Base-by-base conservation (phyloP, 2,888 invertebrate species). In the Eudemis profundana region DNA sequence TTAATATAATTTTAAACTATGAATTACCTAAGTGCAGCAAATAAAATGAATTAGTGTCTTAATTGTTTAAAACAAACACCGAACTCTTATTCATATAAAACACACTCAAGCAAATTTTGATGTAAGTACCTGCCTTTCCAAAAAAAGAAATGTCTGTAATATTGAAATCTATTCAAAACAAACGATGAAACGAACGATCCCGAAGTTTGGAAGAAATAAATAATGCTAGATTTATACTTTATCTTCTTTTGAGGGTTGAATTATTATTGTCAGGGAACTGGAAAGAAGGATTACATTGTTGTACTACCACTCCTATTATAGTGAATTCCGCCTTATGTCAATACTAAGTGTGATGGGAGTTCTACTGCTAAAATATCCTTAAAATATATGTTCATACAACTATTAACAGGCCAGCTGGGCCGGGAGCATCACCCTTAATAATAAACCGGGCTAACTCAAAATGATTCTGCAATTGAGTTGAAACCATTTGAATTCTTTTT, bases 11-110 rank as follows among this genome's bases (percentile, higher is more conserved):
- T n/a, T n/a, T n/a, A 33, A 33, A 33, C 29, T 56, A 44, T 3
- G 42, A 29, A n/a, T n/a, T n/a, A n/a, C n/a, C n/a, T n/a, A 29
- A 56, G 42, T 42, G 56, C 29, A 56, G 29, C 42, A 42, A 44
- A 56, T 19, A 17, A 38, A 38, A 23, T 17, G 1, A 51, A 51
- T 8, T 8, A 51, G 8, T 19, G 14, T 42, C 27, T 29, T 46
- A 15, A 29, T 10, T 29, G n/a, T 23, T 15, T 42, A 23, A 19
- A 53, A 53, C n/a, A 14, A 10, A 38, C 21, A 17, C 4, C 17
- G 17, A 51, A 17, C 10, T 5, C 36, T n/a, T n/a, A 33, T 7
- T 0, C 12, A 12, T 51, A 50, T 14, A 15, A 36, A 49, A 27
- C n/a, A 51, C 8, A 17, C 12, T 49, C 15, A 27, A 8, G 10